Conservation (phyloP, 2,113 vertebrate genomes). For the Mustelus asterias region DNA sequence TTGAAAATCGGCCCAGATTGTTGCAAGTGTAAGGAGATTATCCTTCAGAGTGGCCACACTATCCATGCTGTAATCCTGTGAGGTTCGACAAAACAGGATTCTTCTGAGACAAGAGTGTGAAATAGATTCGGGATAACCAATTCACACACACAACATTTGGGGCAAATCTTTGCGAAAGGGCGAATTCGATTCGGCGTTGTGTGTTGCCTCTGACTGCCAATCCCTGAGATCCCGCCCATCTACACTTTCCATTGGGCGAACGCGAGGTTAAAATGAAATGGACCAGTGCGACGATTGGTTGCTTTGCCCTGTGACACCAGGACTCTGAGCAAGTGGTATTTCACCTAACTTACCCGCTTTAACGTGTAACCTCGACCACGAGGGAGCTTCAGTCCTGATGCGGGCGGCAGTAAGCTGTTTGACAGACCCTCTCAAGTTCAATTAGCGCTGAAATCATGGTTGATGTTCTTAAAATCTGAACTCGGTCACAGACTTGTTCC, state of each 20-base stretch:
- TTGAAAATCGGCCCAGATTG: not conserved
- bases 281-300: not conserved
- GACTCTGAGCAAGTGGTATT: not conserved
- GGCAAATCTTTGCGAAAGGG: not conserved
- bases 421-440: not conserved
- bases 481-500: not conserved
- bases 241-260: not conserved
- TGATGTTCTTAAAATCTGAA: not conserved
- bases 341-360: too few species aligned
- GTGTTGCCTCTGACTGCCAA: not conserved
- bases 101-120: not conserved
- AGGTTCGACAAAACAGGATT: not conserved
- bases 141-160: not conserved
- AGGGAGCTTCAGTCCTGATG: not conserved
- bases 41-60: not conserved
- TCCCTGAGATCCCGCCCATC: not conserved
- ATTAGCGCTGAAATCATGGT: not conserved
- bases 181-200: not conserved
- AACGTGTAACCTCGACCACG: not conserved
- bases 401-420: not conserved
- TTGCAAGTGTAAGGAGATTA: not conserved
- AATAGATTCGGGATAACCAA: not conserved
- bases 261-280: not conserved
- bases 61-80: slow-evolving; percentile 3
- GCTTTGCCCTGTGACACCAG: not conserved